phyloP scores from a whole-genome alignment of 92 coral and sea anemone genomes.

The Zoanthus sansibaricus region DNA sequence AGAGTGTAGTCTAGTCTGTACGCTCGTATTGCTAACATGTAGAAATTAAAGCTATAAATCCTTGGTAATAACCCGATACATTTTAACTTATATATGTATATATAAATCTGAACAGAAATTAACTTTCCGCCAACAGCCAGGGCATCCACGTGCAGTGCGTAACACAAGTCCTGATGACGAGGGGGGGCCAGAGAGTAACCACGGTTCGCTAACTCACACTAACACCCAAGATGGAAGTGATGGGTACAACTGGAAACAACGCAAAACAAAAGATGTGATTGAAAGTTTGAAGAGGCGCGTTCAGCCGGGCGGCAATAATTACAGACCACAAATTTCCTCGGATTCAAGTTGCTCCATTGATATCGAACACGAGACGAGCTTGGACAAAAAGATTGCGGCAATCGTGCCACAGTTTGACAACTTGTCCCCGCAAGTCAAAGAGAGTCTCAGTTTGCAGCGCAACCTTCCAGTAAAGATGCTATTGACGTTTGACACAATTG shows the following conservation, averaged over 20 bases:
- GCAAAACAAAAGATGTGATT: constrained; percentile 75
- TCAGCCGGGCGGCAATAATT: constrained; percentile 28
- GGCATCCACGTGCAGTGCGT: neutral
- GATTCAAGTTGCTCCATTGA: constrained; percentile 29
- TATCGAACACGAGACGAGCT: constrained; percentile 45
- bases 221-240: constrained; percentile 59
- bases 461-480: constrained; percentile 57
- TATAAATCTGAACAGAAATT: neutral
- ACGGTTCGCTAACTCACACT: neutral
- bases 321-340: neutral
- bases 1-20: too few species aligned
- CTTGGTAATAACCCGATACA: too few species aligned
- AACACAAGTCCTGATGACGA: constrained; percentile 20
- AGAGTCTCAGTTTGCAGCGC: constrained; percentile 71
- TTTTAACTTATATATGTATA: too few species aligned
- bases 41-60: too few species aligned
- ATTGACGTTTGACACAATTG: constrained; percentile 66
- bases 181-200: constrained; percentile 2
- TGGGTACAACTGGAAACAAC: constrained; percentile 81
- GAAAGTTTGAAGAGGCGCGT: constrained; percentile 83
- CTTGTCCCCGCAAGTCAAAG: constrained; percentile 72
- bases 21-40: too few species aligned
- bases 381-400: constrained; percentile 75
- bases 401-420: constrained; percentile 68
- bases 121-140: neutral